Evolutionary conservation across 2,888 invertebrate species (phyloP).

Genomic region (Cheilosia soror): DNA sequence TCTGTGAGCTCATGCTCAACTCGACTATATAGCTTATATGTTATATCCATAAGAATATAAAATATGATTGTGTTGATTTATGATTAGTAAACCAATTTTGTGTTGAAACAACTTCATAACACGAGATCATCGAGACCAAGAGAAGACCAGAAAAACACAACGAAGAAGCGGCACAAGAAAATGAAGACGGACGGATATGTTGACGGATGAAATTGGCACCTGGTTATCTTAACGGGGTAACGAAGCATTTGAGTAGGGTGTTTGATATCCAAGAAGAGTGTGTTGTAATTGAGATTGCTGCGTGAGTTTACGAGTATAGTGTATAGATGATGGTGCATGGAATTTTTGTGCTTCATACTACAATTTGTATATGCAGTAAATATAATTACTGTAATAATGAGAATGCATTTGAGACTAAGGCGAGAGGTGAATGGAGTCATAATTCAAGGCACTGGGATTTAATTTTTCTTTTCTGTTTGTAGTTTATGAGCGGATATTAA

Average conservation of each 20-base stretch:
- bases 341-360: not conserved
- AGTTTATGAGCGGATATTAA: slow-evolving; percentile 31
- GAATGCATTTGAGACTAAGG: slow-evolving; percentile 14
- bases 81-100: slow-evolving; percentile 70
- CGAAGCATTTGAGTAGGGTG: slow-evolving; percentile 49
- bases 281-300: slow-evolving; percentile 51
- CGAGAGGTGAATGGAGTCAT: slow-evolving; percentile 20
- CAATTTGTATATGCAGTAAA: slow-evolving; percentile 33
- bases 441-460: slow-evolving; percentile 17
- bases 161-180: not conserved
- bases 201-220: slow-evolving; percentile 66
- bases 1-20: not conserved
- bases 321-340: slow-evolving; percentile 13
- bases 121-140: slow-evolving; percentile 40
- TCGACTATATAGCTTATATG: slow-evolving; percentile 3
- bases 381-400: slow-evolving; percentile 44
- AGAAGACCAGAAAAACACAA: not conserved
- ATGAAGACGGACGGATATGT: slow-evolving; percentile 45
- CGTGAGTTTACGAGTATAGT: slow-evolving; percentile 22
- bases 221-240: slow-evolving; percentile 60
- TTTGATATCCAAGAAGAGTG: slow-evolving; percentile 39
- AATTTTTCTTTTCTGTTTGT: not conserved
- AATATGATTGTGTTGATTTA: slow-evolving; percentile 73
- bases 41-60: slow-evolving; percentile 68
- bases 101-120: slow-evolving; percentile 72